Evolutionary conservation across 2,113 vertebrate genomes (phyloP), one percentile per base, ranked within the genome.

Genomic region (Notarius quadriscutis): DNA sequence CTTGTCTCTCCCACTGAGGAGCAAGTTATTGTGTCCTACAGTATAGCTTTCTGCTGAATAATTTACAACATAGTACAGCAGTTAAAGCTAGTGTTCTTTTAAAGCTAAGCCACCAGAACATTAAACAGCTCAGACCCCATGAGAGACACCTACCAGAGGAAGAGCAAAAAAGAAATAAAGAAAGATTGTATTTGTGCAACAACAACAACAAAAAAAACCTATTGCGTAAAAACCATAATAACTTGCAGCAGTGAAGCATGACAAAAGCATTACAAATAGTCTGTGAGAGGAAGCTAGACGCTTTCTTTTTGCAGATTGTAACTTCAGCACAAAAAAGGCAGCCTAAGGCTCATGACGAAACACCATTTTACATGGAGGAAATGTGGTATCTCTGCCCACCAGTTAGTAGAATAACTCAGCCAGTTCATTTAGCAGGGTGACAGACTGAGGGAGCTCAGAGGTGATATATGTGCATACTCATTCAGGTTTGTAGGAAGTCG

Each of bases 11-110:
- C 92, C 88, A 91, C 90, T 81, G 91, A 90, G 92, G 91, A 91
- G 92, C 78, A 89, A 90, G 84, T 62, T 92, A 86, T 74, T 84
- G 71, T 88, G 79, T 85, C 92, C 93, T 88, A 90, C 75, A 87
- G 90, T 92, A 90, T 90, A 93, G 90, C 91, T 91, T 90, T 91
- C 90, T 89, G 89, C 91, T 95, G 89, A 94, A 95, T 94, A 93
- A 95, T 94, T 94, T 91, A 95, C 89, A 78, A 34, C 87, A 87
- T 85, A 91, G 77, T 17, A 89, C 87, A 90, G 88, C 88, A 88
- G 86, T 91, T 89, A 91, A 81, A 86, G 91, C 91, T 88, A 90
- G 82, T 90, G 88, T 92, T 93, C 90, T 89, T 93, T 90, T 83
- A 85, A 92, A 90, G 50, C n/a, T 30, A 41, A 80, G 30, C 84